Conservation (phyloP, 2,888 invertebrate genomes). For the Stenchaetothrips biformis region DNA sequence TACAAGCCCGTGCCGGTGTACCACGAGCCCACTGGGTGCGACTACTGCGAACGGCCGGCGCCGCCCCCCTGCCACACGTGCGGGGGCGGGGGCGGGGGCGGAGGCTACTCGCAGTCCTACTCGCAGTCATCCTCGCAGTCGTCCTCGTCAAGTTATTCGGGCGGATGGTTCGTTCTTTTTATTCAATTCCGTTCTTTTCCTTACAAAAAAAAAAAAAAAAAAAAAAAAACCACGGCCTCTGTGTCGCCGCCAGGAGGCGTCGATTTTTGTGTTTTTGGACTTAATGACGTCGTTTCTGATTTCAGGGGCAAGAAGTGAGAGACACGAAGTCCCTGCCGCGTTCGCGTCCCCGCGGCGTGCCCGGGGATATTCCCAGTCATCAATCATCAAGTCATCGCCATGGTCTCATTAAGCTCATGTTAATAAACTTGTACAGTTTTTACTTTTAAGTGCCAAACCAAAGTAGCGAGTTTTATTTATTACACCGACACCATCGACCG, state of each 20-base stretch:
- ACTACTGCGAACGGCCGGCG: not conserved
- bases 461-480: not conserved
- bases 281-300: too few species aligned
- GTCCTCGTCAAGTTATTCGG: not conserved
- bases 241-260: too few species aligned
- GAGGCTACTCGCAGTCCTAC: not conserved
- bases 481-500: not conserved
- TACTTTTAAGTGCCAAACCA: constrained; percentile 11
- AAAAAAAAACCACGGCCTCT: too few species aligned
- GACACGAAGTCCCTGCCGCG: too few species aligned
- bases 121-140: not conserved
- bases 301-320: too few species aligned
- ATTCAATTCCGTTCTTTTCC: too few species aligned
- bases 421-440: not conserved
- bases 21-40: not conserved
- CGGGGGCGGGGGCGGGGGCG: constrained; percentile 11
- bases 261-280: too few species aligned
- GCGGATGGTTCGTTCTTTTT: not conserved
- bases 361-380: not conserved
- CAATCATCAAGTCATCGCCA: not conserved
- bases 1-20: constrained; percentile 5
- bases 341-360: not conserved
- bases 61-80: not conserved
- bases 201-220: too few species aligned
- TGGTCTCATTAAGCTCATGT: not conserved